Evolutionary conservation across 2,888 invertebrate species (phyloP).

Genomic region (Empis stercorea): DNA sequence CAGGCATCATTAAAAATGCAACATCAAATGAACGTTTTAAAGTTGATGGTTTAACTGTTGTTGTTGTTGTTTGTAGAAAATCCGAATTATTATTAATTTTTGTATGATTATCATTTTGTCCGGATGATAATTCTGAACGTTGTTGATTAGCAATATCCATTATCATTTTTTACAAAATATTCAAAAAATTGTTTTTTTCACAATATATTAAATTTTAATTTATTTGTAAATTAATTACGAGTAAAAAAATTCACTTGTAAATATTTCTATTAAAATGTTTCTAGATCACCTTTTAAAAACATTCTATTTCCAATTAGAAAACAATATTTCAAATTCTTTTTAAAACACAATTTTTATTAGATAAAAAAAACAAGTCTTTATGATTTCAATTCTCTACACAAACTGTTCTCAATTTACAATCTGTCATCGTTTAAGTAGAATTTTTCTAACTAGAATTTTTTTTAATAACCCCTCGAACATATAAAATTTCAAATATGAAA

Average conservation of each 20-base stretch:
- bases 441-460: slow-evolving; percentile 13
- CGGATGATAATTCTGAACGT: slow-evolving; percentile 36
- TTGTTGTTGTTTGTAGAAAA: slow-evolving; percentile 31
- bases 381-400: slow-evolving; percentile 26
- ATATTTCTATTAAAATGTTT: too few species aligned
- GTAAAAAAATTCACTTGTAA: slow-evolving; percentile 6
- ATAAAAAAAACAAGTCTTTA: not conserved
- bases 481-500: not conserved
- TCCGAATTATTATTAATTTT: slow-evolving; percentile 16
- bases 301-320: not conserved
- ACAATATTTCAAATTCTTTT: too few species aligned
- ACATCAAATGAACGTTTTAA: slow-evolving; percentile 80
- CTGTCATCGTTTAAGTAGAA: slow-evolving; percentile 36
- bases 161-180: slow-evolving; percentile 39
- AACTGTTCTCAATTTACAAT: slow-evolving; percentile 34
- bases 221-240: too few species aligned
- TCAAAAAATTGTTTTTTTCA: not conserved
- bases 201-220: not conserved
- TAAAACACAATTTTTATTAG: too few species aligned
- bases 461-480: slow-evolving; percentile 1
- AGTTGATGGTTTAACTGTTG: slow-evolving; percentile 39
- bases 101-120: slow-evolving; percentile 21
- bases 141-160: slow-evolving; percentile 46
- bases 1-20: slow-evolving; percentile 78
- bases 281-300: slow-evolving; percentile 3